Percentiles rank a stretch among this genome's conserved stretches.
These are phyloP conservation scores for Tipula helvola DNA, from an alignment of 2,888 invertebrate genomes.

Conservation along the genomic window DNA sequence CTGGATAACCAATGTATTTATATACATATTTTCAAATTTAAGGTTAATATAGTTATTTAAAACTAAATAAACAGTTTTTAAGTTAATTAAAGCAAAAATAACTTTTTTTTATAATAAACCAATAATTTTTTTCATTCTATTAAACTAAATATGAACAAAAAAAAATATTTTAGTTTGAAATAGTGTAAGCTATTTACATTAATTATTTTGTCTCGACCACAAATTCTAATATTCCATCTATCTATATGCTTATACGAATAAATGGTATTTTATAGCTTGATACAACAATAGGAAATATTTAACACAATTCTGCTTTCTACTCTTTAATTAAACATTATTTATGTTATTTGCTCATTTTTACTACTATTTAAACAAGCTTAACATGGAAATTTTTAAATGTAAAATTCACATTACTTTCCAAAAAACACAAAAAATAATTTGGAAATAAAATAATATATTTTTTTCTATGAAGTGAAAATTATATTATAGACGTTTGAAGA, in stretches of 20 bases:
- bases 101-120: background rate
- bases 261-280: background rate
- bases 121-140: background rate
- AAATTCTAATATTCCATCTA: background rate
- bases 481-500: too few species aligned
- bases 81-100: background rate
- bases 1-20: too few species aligned
- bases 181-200: background rate
- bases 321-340: background rate
- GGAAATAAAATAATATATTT: background rate
- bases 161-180: background rate
- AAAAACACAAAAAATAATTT: background rate
- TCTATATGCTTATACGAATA: background rate
- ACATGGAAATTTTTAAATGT: background rate
- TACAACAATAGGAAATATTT: background rate
- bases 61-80: background rate
- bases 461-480: background rate
- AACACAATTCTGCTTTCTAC: background rate
- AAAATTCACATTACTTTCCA: background rate
- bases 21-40: background rate
- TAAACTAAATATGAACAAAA: background rate
- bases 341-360: background rate
- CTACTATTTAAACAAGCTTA: background rate
- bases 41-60: background rate
- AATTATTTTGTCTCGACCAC: background rate